Evolutionary conservation across 2,797 vertebrate genomes (phyloP).

Genomic region (Paramormyrops hopkinsi): DNA sequence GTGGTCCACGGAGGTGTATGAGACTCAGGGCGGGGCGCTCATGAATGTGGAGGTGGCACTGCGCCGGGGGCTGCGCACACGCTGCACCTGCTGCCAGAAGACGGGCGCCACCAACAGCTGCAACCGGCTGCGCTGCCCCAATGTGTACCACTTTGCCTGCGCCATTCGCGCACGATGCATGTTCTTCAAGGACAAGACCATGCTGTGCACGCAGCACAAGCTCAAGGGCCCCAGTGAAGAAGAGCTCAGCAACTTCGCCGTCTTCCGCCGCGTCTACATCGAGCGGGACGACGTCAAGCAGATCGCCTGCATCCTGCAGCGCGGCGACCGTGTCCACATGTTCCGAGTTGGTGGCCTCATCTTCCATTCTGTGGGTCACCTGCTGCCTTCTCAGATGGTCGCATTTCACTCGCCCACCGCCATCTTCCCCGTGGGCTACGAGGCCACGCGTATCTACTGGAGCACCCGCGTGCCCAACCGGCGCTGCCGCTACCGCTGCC

Average conservation of each 20-base stretch:
- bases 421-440: conserved; percentile 91
- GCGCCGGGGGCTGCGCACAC: conserved; percentile 85
- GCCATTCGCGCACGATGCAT: conserved; percentile 95
- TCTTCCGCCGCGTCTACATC: conserved; percentile 92
- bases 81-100: conserved; percentile 91
- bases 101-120: conserved; percentile 96
- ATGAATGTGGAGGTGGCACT: conserved; percentile 96
- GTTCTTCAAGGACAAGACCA: conserved; percentile 99
- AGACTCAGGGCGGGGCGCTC: conserved; percentile 91
- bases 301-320: conserved; percentile 95
- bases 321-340: conserved; percentile 89
- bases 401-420: conserved; percentile 92
- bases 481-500: conserved; percentile 93
- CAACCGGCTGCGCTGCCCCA: conserved; percentile 92
- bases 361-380: conserved; percentile 93
- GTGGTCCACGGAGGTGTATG: conserved; percentile 97
- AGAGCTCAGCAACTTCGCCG: conserved; percentile 85
- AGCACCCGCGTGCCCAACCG: conserved; percentile 93
- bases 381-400: conserved; percentile 91
- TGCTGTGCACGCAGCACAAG: conserved; percentile 96
- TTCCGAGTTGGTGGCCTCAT: conserved; percentile 94
- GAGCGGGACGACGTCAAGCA: conserved; percentile 97
- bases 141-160: conserved; percentile 95
- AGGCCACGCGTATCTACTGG: conserved; percentile 98
- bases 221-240: conserved; percentile 94